Evolutionary conservation across 2,797 vertebrate genomes (phyloP).

Genomic region (Onychomys torridus): DNA sequence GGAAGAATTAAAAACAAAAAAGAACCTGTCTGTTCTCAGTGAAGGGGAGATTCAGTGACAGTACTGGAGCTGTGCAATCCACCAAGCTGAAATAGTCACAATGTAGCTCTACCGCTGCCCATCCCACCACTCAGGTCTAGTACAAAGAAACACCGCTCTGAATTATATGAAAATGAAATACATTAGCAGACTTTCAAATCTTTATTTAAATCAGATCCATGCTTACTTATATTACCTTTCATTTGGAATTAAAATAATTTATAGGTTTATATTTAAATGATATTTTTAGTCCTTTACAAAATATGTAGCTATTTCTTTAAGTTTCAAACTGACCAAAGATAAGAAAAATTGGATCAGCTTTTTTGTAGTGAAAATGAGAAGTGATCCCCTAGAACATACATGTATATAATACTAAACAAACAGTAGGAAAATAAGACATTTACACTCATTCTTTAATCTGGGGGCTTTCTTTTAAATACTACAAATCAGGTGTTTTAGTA

Average conservation of each 20-base stretch:
- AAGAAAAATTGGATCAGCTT: slow-evolving; percentile 21
- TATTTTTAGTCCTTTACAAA: slow-evolving; percentile 83
- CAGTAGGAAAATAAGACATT: not conserved
- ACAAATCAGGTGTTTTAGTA: slow-evolving; percentile 40
- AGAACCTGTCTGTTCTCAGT: not conserved
- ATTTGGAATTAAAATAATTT: slow-evolving; percentile 68
- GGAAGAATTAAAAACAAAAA: not conserved
- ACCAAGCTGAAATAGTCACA: not conserved
- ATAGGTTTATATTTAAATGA: slow-evolving; percentile 58
- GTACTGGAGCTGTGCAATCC: not conserved
- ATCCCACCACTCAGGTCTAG: not conserved
- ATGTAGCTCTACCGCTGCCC: not conserved
- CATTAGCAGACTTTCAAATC: slow-evolving; percentile 60
- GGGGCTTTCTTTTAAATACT: slow-evolving; percentile 52
- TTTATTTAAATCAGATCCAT: slow-evolving; percentile 84
- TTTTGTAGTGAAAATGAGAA: slow-evolving; percentile 57
- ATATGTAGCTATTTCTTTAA: slow-evolving; percentile 66
- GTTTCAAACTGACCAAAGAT: slow-evolving; percentile 61
- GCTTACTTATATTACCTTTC: slow-evolving; percentile 79
- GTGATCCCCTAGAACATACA: slow-evolving; percentile 21
- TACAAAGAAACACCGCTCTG: not conserved
- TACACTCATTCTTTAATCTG: slow-evolving; percentile 18
- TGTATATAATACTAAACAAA: not conserved
- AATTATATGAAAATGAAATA: slow-evolving; percentile 64
- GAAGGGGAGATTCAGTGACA: not conserved